These are phyloP conservation scores for Microplitis demolitor DNA, from an alignment of 1,140 invertebrate genomes.

Conservation along the genomic window DNA sequence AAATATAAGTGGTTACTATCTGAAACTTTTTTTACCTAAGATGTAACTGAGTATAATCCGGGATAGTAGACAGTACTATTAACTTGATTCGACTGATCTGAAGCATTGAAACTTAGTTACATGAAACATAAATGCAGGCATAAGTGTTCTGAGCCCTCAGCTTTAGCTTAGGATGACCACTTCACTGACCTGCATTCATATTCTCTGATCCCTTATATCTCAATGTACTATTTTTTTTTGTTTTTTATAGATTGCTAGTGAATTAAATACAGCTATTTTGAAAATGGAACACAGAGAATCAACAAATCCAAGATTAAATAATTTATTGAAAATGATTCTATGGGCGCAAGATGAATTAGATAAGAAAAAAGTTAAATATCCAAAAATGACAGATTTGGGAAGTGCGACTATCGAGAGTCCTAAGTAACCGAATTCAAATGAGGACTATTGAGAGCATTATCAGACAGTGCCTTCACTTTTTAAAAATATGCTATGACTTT, in stretches of 20 bases:
- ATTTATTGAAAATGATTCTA: conserved; percentile 87
- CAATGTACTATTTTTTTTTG: not conserved
- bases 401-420: conserved; percentile 79
- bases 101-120: no score
- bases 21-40: no score
- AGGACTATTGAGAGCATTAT: not conserved
- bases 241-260: conserved; percentile 83
- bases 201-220: not conserved
- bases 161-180: no score
- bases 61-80: no score
- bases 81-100: no score
- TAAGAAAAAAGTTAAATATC: conserved; percentile 91
- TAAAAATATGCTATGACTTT: no score
- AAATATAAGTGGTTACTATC: no score
- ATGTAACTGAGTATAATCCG: no score
- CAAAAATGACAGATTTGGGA: conserved; percentile 89
- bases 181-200: no score
- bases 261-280: conserved; percentile 94
- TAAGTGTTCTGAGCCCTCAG: no score
- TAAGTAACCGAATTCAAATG: conserved; percentile 62
- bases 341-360: conserved; percentile 96
- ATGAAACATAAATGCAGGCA: no score
- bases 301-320: conserved; percentile 88
- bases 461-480: no score
- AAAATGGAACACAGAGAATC: conserved; percentile 89